phyloP scores from a whole-genome alignment of 1,140 invertebrate species.

The Drosophila ercepeae region DNA sequence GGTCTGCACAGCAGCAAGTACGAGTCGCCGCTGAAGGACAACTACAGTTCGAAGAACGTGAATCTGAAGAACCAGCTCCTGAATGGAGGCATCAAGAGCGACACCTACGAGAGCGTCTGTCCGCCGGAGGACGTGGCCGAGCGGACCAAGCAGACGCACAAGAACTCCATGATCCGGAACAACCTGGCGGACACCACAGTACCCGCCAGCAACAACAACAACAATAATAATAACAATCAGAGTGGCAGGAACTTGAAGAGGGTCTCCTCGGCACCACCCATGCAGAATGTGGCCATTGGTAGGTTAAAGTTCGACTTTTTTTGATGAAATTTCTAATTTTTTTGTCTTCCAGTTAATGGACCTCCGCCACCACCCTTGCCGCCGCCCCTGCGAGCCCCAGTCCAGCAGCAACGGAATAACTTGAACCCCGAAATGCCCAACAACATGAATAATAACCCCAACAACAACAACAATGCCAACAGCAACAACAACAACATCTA shows the following conservation, averaged over 20 bases:
- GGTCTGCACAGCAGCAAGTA: slow-evolving; percentile 77
- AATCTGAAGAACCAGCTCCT: slow-evolving; percentile 67
- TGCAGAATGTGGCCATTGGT: slow-evolving; percentile 75
- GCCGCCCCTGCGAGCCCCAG: slow-evolving; percentile 84
- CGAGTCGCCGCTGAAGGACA: slow-evolving; percentile 68
- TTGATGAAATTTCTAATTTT: background rate
- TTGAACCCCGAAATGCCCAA: slow-evolving; percentile 22
- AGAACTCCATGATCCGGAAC: slow-evolving; percentile 80
- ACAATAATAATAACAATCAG: slow-evolving; percentile 42
- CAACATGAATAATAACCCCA: slow-evolving; percentile 25
- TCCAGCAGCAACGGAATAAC: slow-evolving; percentile 59
- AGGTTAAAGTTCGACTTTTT: too few species aligned
- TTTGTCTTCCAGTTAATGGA: slow-evolving; percentile 64
- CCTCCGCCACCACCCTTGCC: slow-evolving; percentile 88
- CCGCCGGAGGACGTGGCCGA: slow-evolving; percentile 82
- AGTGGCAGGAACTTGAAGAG: slow-evolving; percentile 82
- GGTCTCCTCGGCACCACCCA: slow-evolving; percentile 85
- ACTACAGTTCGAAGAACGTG: slow-evolving; percentile 72
- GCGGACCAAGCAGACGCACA: slow-evolving; percentile 76
- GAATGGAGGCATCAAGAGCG: slow-evolving; percentile 77
- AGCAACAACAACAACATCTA: slow-evolving; percentile 38
- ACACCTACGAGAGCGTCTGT: slow-evolving; percentile 83
- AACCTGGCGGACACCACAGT: slow-evolving; percentile 55
- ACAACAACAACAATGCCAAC: slow-evolving; percentile 1
- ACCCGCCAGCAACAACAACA: slow-evolving; percentile 26